A percentile compares a stretch with the other conserved stretches of the same genome.
phyloP scores from a whole-genome alignment of 2,797 vertebrate genomes.

The Yasuhikotakia modesta region DNA sequence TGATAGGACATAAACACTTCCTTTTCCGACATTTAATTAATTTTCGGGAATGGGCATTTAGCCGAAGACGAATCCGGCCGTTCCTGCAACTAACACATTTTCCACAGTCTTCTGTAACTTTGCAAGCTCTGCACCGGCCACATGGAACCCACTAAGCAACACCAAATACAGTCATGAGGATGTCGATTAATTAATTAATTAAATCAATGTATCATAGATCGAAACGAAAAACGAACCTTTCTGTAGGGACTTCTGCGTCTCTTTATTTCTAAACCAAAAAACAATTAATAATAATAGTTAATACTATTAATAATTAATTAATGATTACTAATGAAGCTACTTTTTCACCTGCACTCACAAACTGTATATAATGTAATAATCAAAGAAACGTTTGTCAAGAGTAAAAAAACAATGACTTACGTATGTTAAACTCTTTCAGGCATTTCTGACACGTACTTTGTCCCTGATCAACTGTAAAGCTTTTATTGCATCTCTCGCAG shows the following conservation, averaged over 20 bases:
- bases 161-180: not conserved
- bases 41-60: constrained; percentile 66
- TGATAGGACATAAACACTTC: constrained; percentile 77
- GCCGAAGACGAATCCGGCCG: constrained; percentile 46
- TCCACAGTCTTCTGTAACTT: constrained; percentile 81
- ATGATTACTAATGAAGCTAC: not conserved
- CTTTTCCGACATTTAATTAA: constrained; percentile 72
- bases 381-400: not conserved
- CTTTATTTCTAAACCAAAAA: constrained; percentile 5
- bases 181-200: not conserved
- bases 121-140: constrained; percentile 84
- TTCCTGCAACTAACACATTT: constrained; percentile 83
- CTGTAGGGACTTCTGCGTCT: constrained; percentile 21
- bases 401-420: constrained; percentile 63
- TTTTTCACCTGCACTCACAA: not conserved
- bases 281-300: not conserved
- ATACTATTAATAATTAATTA: no score
- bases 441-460: constrained; percentile 76
- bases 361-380: no score
- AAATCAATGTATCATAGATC: not conserved
- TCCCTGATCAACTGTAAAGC: constrained; percentile 72
- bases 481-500: constrained; percentile 74
- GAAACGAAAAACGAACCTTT: constrained; percentile 12
- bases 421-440: constrained; percentile 66
- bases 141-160: constrained; percentile 83